phyloP scores from a whole-genome alignment of 23 tunicate genomes.

The Styela clava region DNA sequence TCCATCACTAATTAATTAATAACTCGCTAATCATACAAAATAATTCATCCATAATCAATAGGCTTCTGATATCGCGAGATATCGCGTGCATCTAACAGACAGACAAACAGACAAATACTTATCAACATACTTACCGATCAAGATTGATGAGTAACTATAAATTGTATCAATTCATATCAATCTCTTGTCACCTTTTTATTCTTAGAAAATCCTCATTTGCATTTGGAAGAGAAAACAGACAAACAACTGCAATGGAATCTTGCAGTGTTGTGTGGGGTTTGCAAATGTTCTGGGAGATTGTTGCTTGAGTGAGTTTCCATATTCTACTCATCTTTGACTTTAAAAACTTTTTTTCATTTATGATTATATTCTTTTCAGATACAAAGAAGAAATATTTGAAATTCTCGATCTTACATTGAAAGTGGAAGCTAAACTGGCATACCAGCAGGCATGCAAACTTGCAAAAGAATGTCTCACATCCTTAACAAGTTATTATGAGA shows the following conservation, averaged over 20 bases:
- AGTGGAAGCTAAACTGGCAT: conserved; percentile 59
- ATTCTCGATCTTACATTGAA: conserved; percentile 31
- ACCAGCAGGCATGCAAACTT: conserved; percentile 38
- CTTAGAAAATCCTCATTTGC: conserved; percentile 52
- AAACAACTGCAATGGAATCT: conserved; percentile 83
- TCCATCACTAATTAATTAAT: too few relatives aligned
- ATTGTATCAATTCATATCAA: too few relatives aligned
- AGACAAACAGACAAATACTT: too few relatives aligned
- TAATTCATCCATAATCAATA: too few relatives aligned
- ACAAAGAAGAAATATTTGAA: conserved; percentile 43
- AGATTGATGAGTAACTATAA: too few relatives aligned
- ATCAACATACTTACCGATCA: too few relatives aligned
- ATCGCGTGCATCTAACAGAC: too few relatives aligned
- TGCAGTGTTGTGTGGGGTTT: conserved; percentile 46
- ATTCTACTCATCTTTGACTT: too few relatives aligned
- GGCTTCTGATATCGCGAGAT: too few relatives aligned
- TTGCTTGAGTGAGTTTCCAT: conserved; percentile 2
- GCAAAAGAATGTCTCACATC: conserved; percentile 35
- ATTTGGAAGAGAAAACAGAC: conserved; percentile 68
- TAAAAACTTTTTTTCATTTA: background rate
- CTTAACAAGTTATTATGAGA: conserved; percentile 36
- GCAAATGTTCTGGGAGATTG: conserved; percentile 17
- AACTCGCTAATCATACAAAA: too few relatives aligned
- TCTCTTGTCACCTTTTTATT: too few relatives aligned
- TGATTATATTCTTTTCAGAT: conserved; percentile 1